These are phyloP conservation scores for Marmota flaviventris DNA, from an alignment of 2,113 vertebrate genomes.

Conservation along the genomic window DNA sequence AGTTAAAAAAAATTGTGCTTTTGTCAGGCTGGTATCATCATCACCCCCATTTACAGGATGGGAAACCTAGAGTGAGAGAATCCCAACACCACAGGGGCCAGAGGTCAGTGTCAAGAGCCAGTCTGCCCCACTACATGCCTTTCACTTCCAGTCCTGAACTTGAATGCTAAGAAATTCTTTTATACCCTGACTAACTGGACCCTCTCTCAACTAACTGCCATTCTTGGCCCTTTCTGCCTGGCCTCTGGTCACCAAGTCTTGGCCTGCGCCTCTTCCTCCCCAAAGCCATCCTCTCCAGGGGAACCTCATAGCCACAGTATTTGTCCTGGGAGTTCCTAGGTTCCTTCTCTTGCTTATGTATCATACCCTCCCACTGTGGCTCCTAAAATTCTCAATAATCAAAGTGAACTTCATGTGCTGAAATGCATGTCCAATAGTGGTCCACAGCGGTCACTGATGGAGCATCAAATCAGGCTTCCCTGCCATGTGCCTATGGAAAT, in stretches of 20 bases:
- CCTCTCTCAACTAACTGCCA: background rate
- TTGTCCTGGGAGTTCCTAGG: background rate
- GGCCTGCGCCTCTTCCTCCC: background rate
- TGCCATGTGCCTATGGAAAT: background rate
- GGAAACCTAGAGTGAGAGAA: background rate
- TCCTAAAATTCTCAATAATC: background rate
- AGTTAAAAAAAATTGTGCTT: background rate
- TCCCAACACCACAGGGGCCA: background rate
- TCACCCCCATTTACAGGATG: background rate
- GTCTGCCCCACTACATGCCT: background rate
- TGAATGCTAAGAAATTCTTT: background rate
- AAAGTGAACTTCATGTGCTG: background rate
- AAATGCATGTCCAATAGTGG: background rate
- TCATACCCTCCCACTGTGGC: background rate
- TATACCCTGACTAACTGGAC: rapidly evolving
- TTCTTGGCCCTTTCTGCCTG: background rate
- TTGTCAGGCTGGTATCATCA: background rate
- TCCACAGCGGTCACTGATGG: background rate
- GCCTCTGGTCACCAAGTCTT: background rate
- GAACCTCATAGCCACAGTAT: background rate
- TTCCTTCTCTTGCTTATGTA: background rate
- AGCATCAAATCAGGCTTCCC: background rate
- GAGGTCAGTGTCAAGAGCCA: too few relatives aligned
- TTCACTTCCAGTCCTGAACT: background rate
- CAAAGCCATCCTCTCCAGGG: background rate